A percentile compares a stretch with the other conserved stretches of the same genome.
These are phyloP conservation scores for Aradophagus sp. DNA, from an alignment of 1,140 invertebrate genomes.

Conservation along the genomic window DNA sequence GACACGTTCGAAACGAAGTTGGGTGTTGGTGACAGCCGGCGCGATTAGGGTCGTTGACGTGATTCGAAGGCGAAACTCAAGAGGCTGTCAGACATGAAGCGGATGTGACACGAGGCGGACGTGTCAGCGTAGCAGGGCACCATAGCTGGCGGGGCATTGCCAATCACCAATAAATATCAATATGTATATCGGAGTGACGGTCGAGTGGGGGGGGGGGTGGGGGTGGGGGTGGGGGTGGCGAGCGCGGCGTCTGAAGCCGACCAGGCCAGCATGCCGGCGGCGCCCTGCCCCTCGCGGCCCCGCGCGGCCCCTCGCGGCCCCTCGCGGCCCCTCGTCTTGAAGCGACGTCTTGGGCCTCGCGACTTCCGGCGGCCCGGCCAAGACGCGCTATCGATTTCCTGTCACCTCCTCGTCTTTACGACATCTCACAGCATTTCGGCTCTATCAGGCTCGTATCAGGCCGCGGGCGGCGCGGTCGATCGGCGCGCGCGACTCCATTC, in stretches of 20 bases:
- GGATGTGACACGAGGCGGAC: constrained; percentile 57
- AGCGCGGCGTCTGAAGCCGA: constrained; percentile 67
- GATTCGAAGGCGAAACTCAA: too few relatives aligned
- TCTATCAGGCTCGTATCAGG: constrained; percentile 73
- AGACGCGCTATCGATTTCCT: constrained; percentile 71
- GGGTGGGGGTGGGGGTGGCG: too few relatives aligned
- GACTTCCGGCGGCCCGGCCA: constrained; percentile 42
- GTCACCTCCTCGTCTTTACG: constrained; percentile 74
- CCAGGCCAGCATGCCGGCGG: constrained; percentile 65
- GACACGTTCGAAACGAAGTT: too few relatives aligned
- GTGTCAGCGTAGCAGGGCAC: constrained; percentile 69
- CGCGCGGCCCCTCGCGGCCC: constrained; percentile 12
- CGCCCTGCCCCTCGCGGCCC: constrained; percentile 1
- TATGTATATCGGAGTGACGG: constrained; percentile 56
- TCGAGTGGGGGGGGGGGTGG: too few relatives aligned
- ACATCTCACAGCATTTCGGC: constrained; percentile 72
- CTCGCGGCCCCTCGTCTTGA: constrained; percentile 46
- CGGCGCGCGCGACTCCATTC: constrained; percentile 22
- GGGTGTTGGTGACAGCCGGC: too few relatives aligned
- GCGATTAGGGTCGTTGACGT: too few relatives aligned
- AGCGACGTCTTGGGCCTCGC: constrained; percentile 24
- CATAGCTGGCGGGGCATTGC: constrained; percentile 56
- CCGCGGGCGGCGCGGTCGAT: constrained; percentile 17
- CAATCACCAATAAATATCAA: constrained; percentile 64
- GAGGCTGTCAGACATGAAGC: too few relatives aligned